These are phyloP conservation scores for Leptonema lineaticorne DNA, from an alignment of 1,140 invertebrate species.

Conservation along the genomic window DNA sequence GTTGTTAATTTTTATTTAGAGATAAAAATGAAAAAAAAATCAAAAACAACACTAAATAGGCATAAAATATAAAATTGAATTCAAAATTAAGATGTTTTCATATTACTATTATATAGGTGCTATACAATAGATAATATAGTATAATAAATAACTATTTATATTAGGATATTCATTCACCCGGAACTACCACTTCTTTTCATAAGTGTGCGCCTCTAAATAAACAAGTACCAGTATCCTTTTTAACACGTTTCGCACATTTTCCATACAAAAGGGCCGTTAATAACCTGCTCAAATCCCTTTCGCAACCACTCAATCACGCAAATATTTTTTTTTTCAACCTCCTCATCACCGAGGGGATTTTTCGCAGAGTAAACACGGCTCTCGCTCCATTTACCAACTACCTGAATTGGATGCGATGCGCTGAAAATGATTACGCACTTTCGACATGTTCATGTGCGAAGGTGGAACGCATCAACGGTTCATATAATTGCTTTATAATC, in stretches of 20 bases:
- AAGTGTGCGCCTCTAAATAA: not conserved
- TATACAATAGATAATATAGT: too few species aligned
- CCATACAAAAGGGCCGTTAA: not conserved
- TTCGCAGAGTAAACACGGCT: slow-evolving; percentile 31
- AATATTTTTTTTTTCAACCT: slow-evolving; percentile 6
- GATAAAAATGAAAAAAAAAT: too few species aligned
- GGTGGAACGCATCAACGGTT: slow-evolving; percentile 26
- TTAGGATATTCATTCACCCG: too few species aligned
- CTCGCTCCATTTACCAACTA: slow-evolving; percentile 35
- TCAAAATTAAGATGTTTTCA: too few species aligned
- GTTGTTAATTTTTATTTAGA: too few species aligned
- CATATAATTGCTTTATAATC: slow-evolving; percentile 30
- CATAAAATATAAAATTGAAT: too few species aligned
- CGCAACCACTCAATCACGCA: slow-evolving; percentile 31
- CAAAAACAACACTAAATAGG: too few species aligned
- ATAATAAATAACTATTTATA: too few species aligned
- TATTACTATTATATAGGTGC: too few species aligned
- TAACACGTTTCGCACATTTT: not conserved
- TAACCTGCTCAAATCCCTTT: slow-evolving; percentile 23
- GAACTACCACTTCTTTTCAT: too few species aligned
- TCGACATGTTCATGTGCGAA: not conserved
- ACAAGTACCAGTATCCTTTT: slow-evolving; percentile 2
- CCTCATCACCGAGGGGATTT: slow-evolving; percentile 1
- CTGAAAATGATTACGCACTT: slow-evolving; percentile 5
- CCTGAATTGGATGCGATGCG: slow-evolving; percentile 33